A percentile compares a stretch with the other conserved stretches of the same genome.
phyloP scores from a whole-genome alignment of 1,140 invertebrate genomes.

The Meloidogyne floridensis region DNA sequence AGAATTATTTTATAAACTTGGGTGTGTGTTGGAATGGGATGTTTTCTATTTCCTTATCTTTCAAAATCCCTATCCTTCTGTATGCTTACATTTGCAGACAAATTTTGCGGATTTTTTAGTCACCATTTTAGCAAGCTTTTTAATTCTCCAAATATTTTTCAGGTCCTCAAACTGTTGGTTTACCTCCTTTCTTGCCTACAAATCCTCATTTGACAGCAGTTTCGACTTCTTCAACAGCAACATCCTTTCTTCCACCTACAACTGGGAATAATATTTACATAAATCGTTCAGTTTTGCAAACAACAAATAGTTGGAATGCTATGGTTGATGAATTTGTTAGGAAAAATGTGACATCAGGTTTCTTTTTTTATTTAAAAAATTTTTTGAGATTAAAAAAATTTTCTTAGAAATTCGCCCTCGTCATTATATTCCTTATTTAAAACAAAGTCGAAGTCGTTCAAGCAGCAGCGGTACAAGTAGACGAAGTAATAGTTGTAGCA shows the following conservation, averaged over 20 bases:
- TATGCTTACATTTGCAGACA: too few species aligned
- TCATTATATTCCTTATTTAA: constrained; percentile 20
- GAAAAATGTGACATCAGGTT: constrained; percentile 38
- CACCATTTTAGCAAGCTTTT: too few species aligned
- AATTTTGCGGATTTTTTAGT: too few species aligned
- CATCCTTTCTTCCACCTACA: background rate
- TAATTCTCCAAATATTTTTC: background rate
- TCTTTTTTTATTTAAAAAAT: too few species aligned
- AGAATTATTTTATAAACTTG: too few species aligned
- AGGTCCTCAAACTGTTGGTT: background rate
- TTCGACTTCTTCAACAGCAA: background rate
- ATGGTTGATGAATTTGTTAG: constrained; percentile 51
- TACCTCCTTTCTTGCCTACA: background rate
- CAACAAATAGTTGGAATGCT: constrained; percentile 34
- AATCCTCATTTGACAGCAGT: background rate
- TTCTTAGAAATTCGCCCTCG: background rate
- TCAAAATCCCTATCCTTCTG: too few species aligned
- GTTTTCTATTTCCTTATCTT: too few species aligned
- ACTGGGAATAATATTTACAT: constrained; percentile 25
- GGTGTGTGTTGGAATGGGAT: too few species aligned
- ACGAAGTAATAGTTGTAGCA: background rate
- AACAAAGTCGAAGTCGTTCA: constrained; percentile 9
- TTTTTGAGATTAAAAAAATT: too few species aligned
- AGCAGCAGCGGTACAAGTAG: background rate
- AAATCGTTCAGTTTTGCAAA: constrained; percentile 20